phyloP scores from a whole-genome alignment of 2,888 invertebrate species.

The Clanis bilineata region DNA sequence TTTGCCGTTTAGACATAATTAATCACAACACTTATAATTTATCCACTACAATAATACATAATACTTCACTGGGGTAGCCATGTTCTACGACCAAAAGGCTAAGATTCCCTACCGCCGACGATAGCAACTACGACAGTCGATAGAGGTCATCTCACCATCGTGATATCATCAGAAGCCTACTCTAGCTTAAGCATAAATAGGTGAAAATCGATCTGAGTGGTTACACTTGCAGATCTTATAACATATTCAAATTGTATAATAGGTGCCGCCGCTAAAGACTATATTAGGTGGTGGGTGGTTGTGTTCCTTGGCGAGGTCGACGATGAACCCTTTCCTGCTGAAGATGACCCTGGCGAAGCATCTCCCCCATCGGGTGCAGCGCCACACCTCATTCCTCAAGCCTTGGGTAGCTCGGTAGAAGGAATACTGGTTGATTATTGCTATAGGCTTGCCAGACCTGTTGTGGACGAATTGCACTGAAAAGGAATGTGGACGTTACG shows the following conservation, averaged over 20 bases:
- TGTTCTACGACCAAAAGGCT: too few relatives aligned
- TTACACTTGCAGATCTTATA: not conserved
- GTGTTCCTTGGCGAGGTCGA: slow-evolving; percentile 37
- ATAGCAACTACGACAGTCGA: too few relatives aligned
- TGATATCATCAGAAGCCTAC: too few relatives aligned
- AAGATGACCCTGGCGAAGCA: slow-evolving; percentile 53
- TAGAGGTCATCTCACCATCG: too few relatives aligned
- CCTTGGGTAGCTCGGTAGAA: slow-evolving; percentile 37
- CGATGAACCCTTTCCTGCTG: slow-evolving; percentile 33
- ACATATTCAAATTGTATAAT: slow-evolving; percentile 6
- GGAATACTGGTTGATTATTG: slow-evolving; percentile 44
- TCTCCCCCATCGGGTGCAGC: slow-evolving; percentile 49
- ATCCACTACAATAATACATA: too few relatives aligned
- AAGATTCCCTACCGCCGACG: too few relatives aligned
- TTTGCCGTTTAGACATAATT: not conserved
- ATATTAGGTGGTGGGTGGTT: slow-evolving; percentile 40
- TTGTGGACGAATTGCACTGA: slow-evolving; percentile 42
- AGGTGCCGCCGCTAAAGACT: slow-evolving; percentile 24
- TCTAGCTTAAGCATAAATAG: too few relatives aligned
- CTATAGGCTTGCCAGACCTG: slow-evolving; percentile 43
- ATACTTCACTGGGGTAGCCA: too few relatives aligned
- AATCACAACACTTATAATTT: not conserved
- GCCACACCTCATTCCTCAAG: slow-evolving; percentile 38
- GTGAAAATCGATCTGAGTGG: not conserved
- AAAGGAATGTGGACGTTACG: slow-evolving; percentile 19